A percentile compares a stretch with the other conserved stretches of the same genome.
These are phyloP conservation scores for Phalacrocorax pelagicus DNA, from an alignment of 2,113 vertebrate genomes.

Conservation along the genomic window DNA sequence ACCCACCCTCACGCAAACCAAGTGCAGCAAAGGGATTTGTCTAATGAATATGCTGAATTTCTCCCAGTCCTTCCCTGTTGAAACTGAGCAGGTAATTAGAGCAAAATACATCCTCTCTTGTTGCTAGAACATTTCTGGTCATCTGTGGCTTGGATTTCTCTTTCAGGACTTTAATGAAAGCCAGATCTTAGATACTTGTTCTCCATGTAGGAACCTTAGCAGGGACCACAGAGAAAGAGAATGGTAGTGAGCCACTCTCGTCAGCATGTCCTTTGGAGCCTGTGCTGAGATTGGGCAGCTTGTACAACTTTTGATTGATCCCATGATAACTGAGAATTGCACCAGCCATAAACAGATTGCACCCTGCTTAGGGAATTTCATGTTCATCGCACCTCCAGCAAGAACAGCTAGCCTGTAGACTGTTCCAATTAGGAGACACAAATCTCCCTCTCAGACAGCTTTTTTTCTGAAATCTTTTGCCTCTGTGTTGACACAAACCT, in stretches of 20 bases:
- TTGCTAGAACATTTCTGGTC: background rate
- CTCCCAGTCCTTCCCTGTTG: background rate
- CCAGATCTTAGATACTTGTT: background rate
- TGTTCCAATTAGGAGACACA: background rate
- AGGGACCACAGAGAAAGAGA: background rate
- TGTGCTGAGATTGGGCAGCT: background rate
- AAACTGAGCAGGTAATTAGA: background rate
- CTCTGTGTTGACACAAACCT: background rate
- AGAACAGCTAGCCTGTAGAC: background rate
- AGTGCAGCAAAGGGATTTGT: background rate
- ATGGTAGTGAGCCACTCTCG: background rate
- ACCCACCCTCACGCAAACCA: rapidly evolving
- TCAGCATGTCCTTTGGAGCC: background rate
- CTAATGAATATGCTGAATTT: background rate
- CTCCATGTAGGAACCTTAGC: background rate
- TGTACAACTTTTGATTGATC: background rate
- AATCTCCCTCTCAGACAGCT: background rate
- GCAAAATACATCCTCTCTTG: background rate
- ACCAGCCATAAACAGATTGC: background rate
- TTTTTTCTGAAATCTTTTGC: background rate
- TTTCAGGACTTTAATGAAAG: background rate
- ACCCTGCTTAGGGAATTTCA: background rate
- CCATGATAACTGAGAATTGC: background rate
- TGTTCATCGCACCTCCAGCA: background rate
- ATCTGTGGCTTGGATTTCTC: background rate